Base-by-base conservation (phyloP, 2,113 vertebrate species). In the Xenotilapia flavipinnis region DNA sequence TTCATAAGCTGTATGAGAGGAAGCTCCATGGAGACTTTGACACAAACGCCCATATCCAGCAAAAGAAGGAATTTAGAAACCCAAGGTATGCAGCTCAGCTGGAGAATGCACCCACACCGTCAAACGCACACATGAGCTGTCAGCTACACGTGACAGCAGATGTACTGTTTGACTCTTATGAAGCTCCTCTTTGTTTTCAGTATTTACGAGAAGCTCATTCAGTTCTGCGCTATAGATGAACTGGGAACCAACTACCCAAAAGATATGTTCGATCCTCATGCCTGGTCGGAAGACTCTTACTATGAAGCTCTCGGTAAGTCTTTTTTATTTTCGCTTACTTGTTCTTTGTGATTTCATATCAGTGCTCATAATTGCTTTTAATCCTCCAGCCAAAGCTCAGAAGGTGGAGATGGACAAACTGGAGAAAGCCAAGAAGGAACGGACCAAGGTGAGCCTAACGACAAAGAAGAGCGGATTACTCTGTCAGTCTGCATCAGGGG, bases 221-320 rank as follows among this genome's bases (percentile, higher is more conserved):
- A 99, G 96, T 99, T 97, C 93, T 99, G 99, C 90, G 95, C 97
- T 2, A 99, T 99, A 23, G 99, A 99, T 80, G 98, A 99, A 87
- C 97, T 99, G 0, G 99, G 99, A 89, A 99, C 98, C 1, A 99
- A 99, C 96, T 99, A 99, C 86, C 99, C 99, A 7, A 99, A 99
- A 96, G 98, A 99, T 21, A 99, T 99, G 98, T 99, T 99, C 90
- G 98, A 99, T 92, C 98, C 99, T 62, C 99, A 99, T 33, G 98
- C 98, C 86, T 99, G 98, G 99, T 97, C 98, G 83, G 99, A 99
- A 68, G 99, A 99, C 89, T 99, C 98, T 0, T 99, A 99, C 92
- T 99, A 99, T 3, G 99, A 99, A 89, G 94, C 97, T 11, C 93
- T 99, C 73, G 98, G 98, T 99, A 94, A 90, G 90, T 5, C 6